Percentiles rank a stretch among this genome's conserved stretches.
These are phyloP conservation scores for Hydraecia micacea DNA, from an alignment of 2,888 invertebrate genomes.

Conservation along the genomic window DNA sequence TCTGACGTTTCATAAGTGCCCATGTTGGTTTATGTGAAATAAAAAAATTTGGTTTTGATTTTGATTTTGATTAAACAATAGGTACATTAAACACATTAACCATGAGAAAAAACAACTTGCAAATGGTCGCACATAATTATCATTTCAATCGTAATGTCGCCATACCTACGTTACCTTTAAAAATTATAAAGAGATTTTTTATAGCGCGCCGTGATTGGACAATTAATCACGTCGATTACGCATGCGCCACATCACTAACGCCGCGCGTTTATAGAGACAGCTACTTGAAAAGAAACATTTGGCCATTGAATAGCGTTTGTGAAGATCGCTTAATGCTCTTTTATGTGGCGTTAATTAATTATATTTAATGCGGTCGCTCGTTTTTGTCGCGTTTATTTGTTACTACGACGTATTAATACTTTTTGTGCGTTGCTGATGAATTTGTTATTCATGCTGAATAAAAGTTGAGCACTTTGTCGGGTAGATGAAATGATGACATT, in stretches of 20 bases:
- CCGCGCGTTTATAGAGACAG: slow-evolving; percentile 81
- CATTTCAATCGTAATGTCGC: slow-evolving; percentile 36
- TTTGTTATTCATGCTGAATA: slow-evolving; percentile 67
- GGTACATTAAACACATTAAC: background rate
- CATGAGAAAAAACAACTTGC: background rate
- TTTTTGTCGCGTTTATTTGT: slow-evolving; percentile 72
- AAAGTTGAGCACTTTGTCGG: slow-evolving; percentile 64
- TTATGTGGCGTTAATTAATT: slow-evolving; percentile 86
- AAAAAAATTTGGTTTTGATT: too few species aligned
- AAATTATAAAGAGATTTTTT: slow-evolving; percentile 64
- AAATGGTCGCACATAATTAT: slow-evolving; percentile 12
- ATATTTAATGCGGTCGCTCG: slow-evolving; percentile 82
- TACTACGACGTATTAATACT: slow-evolving; percentile 60
- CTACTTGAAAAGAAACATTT: slow-evolving; percentile 82
- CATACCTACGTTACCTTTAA: slow-evolving; percentile 49
- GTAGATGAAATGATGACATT: slow-evolving; percentile 61
- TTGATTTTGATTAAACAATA: too few species aligned
- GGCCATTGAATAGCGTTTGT: slow-evolving; percentile 79
- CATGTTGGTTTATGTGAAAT: too few species aligned
- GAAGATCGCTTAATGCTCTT: slow-evolving; percentile 74
- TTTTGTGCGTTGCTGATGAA: slow-evolving; percentile 68
- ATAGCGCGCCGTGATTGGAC: slow-evolving; percentile 71
- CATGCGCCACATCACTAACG: slow-evolving; percentile 81
- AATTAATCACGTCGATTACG: slow-evolving; percentile 81
- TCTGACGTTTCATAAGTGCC: too few species aligned